phyloP scores from a whole-genome alignment of 1,140 invertebrate species.

The Hyles vespertilio region DNA sequence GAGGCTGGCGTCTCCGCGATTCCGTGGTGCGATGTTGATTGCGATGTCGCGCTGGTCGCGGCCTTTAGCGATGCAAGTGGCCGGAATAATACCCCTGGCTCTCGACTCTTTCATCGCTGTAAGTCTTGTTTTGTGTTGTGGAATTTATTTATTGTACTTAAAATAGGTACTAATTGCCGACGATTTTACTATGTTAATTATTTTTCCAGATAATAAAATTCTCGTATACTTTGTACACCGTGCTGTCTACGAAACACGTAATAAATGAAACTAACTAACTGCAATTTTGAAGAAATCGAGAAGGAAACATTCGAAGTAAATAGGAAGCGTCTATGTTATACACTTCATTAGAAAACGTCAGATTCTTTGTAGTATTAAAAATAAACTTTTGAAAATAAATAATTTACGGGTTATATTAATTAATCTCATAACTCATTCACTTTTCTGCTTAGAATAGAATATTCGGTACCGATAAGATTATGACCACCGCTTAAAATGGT shows the following conservation, averaged over 20 bases:
- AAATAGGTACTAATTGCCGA: neutral
- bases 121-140: neutral
- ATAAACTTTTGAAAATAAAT: too few species aligned
- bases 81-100: constrained; percentile 21
- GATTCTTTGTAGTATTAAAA: too few species aligned
- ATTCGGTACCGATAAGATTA: too few species aligned
- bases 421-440: too few species aligned
- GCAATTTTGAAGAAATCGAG: neutral
- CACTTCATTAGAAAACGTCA: too few species aligned
- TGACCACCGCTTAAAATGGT: too few species aligned
- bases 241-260: constrained; percentile 7
- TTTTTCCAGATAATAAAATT: constrained; percentile 14
- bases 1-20: constrained; percentile 18
- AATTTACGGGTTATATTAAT: too few species aligned
- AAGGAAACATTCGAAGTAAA: too few species aligned
- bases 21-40: constrained; percentile 17
- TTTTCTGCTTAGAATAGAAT: too few species aligned
- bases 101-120: constrained; percentile 23
- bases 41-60: constrained; percentile 25
- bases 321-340: too few species aligned
- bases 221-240: constrained; percentile 16
- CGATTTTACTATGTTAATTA: neutral
- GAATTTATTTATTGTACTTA: neutral
- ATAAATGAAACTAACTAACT: neutral
- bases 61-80: constrained; percentile 10